Base-by-base conservation (phyloP, 2,797 vertebrate species). In the Nothura maculosa region DNA sequence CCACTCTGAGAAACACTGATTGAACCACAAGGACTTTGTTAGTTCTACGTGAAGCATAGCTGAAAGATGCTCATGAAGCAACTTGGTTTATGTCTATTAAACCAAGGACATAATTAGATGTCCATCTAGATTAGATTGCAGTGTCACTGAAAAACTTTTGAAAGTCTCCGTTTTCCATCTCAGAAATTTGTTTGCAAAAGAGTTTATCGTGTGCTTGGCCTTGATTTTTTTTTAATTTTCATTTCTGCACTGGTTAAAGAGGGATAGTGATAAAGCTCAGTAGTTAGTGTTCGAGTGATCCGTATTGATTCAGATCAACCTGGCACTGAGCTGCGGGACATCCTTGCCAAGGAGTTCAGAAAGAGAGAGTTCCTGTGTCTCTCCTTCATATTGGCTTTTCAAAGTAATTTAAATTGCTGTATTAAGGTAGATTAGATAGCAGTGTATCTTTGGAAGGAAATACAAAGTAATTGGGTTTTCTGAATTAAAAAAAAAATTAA, bases 391-490 rank as follows among this genome's bases (percentile, higher is more conserved):
- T 45, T 77, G 55, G 28, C 34, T 50, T 42, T 58, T 40, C 22
- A 20, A 74, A 91, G 57, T 63, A 70, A 52, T 79, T 38, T 72
- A 64, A 67, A 57, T 78, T 50, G 19, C 22, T 55, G 79, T 12
- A 61, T 91, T 84, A 54, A 61, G 34, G 62, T 81, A 21, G 43
- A 4, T 74, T 83, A 77, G 42, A 69, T 64, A 63, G 50, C 72
- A 57, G 32, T 78, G 14, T n/a, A 47, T 77, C 48, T 83, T 88
- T 55, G 88, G 78, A 90, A 93, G 83, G n/a, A 63, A 81, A 87
- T 60, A 25, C 66, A 38, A 38, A 72, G n/a, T 57, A 40, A 40
- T 40, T 40, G 54, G 2, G 19, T 34, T 92, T 86, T 80, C 72
- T 85, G 4, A 87, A 63, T 90, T 82, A 82, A 82, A 40, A 40